Conservation (phyloP, 2,113 vertebrate genomes). For the Rissa tridactyla region DNA sequence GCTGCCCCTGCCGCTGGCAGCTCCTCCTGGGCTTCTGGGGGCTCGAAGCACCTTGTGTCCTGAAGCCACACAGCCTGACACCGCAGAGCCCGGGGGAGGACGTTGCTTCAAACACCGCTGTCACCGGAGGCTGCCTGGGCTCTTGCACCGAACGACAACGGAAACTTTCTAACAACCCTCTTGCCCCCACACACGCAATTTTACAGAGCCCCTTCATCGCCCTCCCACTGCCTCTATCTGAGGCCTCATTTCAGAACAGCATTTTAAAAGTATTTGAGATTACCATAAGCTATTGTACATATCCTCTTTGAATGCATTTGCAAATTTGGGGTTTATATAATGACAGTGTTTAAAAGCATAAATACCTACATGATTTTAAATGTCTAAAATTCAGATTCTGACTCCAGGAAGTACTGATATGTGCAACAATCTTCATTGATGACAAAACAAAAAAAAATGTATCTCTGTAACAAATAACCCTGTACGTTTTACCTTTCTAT, state of each 20-base stretch:
- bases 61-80: background rate
- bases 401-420: background rate
- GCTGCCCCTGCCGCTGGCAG: background rate
- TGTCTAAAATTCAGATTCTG: background rate
- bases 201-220: too few species aligned
- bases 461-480: background rate
- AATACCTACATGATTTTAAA: background rate
- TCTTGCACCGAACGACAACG: background rate
- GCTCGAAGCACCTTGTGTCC: rapidly evolving
- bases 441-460: background rate
- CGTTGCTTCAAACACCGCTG: background rate
- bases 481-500: background rate
- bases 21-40: background rate
- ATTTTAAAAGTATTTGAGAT: background rate
- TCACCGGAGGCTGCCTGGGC: background rate
- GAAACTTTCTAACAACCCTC: background rate
- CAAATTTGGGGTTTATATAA: background rate
- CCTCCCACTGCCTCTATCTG: background rate
- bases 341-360: background rate
- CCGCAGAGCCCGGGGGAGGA: background rate
- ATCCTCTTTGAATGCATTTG: background rate
- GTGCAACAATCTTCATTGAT: background rate
- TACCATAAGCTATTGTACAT: background rate
- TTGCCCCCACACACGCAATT: background rate
- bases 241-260: background rate